Evolutionary conservation across 2,797 vertebrate genomes (phyloP).

Genomic region (Phataginus tricuspis): DNA sequence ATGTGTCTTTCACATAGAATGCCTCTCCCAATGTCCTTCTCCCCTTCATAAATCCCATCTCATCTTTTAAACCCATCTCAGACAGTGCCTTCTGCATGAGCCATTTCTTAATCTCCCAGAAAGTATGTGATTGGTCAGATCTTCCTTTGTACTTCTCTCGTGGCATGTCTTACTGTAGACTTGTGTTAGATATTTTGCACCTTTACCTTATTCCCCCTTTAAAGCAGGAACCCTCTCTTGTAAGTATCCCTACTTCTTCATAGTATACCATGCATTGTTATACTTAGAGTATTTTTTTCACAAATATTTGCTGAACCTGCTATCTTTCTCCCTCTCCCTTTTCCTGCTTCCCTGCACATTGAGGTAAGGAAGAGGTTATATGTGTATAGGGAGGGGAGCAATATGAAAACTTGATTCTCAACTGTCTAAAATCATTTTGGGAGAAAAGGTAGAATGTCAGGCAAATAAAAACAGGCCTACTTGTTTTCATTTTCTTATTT

Average conservation of each 20-base stretch:
- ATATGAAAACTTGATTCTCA: background rate
- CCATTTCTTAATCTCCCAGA: background rate
- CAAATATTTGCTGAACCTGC: background rate
- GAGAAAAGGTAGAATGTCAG: background rate
- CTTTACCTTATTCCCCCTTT: background rate
- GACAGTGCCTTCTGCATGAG: background rate
- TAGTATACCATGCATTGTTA: background rate
- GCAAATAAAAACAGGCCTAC: background rate
- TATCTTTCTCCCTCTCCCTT: background rate
- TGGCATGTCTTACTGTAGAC: background rate
- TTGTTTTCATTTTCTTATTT: slow-evolving; percentile 32
- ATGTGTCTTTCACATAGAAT: slow-evolving; percentile 26
- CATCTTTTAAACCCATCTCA: background rate
- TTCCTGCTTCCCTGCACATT: background rate
- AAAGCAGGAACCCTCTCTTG: background rate
- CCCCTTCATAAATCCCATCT: background rate
- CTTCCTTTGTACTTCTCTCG: background rate
- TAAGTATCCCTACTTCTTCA: background rate
- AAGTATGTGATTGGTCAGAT: background rate
- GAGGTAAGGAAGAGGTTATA: background rate
- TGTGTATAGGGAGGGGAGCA: background rate
- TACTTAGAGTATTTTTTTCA: slow-evolving; percentile 32
- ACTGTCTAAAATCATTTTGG: background rate
- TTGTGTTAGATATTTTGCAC: slow-evolving; percentile 6
- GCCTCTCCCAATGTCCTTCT: background rate